These are phyloP conservation scores for Apocrypta bakeri DNA, from an alignment of 1,140 invertebrate genomes.

Conservation along the genomic window DNA sequence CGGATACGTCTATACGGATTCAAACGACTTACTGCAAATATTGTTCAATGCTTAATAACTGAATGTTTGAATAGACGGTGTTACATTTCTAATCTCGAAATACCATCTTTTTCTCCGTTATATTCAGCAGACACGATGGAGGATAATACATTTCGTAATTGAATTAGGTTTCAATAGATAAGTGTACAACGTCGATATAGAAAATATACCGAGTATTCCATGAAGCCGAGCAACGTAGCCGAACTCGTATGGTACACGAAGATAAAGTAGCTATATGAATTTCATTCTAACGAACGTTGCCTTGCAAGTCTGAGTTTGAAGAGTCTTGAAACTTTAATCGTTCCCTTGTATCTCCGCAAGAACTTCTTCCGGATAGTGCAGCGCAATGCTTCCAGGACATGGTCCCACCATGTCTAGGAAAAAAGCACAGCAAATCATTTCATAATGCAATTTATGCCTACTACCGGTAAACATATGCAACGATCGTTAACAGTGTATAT, in stretches of 20 bases:
- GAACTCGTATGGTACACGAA: conserved; percentile 40
- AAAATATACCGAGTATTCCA: not conserved
- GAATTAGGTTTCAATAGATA: no score
- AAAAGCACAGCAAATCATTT: no score
- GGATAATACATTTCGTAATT: not conserved
- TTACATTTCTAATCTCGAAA: no score
- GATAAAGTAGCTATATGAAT: not conserved
- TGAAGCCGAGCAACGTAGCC: not conserved
- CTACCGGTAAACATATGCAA: not conserved
- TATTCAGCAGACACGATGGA: conserved; percentile 47
- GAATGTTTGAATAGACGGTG: no score
- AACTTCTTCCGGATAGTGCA: conserved; percentile 86
- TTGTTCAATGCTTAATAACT: not conserved
- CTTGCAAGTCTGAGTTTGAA: not conserved
- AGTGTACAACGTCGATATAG: not conserved
- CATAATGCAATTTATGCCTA: no score
- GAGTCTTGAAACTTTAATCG: conserved; percentile 76
- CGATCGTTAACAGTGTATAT: not conserved
- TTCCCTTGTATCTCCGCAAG: conserved; percentile 90
- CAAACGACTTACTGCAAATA: conserved; percentile 62
- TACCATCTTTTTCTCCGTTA: conserved; percentile 51
- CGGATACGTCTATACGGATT: conserved; percentile 81
- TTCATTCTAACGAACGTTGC: not conserved
- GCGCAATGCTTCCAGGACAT: no score
- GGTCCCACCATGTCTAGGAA: no score